Evolutionary conservation across 2,888 invertebrate genomes (phyloP), one percentile per base, ranked within the genome.

Genomic region (Calephelis perditalis): DNA sequence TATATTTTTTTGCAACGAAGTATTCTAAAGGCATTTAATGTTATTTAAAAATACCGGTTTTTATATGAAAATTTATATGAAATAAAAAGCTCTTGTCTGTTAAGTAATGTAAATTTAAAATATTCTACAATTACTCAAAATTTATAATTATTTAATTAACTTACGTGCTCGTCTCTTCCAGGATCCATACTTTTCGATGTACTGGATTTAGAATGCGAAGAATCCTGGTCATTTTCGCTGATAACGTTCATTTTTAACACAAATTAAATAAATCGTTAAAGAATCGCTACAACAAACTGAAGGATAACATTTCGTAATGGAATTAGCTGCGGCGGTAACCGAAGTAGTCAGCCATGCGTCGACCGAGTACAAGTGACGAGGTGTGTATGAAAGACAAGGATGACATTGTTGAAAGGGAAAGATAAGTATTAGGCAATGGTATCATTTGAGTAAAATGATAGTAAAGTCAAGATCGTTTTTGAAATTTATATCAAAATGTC

Each of bases 381-480:
- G 35, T 11, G 52, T 11, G 11, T 52, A 11, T 52, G 52, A 52
- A 15, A 52, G 52, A 52, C 35, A 52, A 52, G 52, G 52, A 52
- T 52, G 10, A 26, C 52, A 11, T 52, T 52, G 26, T 52, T 9
- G 52, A 52, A 52, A 52, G 52, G 26, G 52, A 35, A 35, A 15
- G 52, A 49, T 49, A 49, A 52, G 26, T 52, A 52, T 52, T 52
- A 52, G 52, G 52, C 49, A 49, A 49, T 49, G 7, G 47, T 49
- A 15, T 49, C 11, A 35, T 49, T 35, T 15, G 35, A 49, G 49
- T 49, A 49, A 49, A 15, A 49, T 49, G 49, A 49, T 49, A 49
- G 49, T 49, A 26, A 35, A 49, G 26, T 10, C 49, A 49, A 49
- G 49, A 35, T 49, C 49, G 15, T 49, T 49, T 35, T 35, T 35